Conservation (phyloP, 2,888 invertebrate species). For the Drosophila paranaensis region DNA sequence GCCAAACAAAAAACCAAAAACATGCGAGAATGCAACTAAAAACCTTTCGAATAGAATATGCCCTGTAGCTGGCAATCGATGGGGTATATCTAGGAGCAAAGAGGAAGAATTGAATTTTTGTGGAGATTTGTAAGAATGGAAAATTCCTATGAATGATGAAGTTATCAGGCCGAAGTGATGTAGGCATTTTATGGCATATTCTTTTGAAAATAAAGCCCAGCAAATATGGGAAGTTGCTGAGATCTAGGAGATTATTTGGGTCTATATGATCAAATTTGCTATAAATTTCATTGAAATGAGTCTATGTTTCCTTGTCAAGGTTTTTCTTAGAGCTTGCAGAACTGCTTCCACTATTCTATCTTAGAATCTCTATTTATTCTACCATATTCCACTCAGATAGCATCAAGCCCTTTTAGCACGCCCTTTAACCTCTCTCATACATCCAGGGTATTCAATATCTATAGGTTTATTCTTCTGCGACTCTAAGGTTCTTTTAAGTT, state of each 20-base stretch:
- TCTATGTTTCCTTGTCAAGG: no score
- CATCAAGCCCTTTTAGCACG: no score
- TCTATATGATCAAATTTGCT: not conserved
- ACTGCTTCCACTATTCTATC: no score
- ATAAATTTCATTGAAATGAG: not conserved
- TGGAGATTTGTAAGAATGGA: not conserved
- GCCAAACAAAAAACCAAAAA: slow-evolving; percentile 44
- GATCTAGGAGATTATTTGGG: no score
- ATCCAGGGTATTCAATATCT: slow-evolving; percentile 30
- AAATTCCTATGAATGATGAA: not conserved
- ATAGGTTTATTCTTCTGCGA: slow-evolving; percentile 25
- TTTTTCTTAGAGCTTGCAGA: no score
- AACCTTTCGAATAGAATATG: slow-evolving; percentile 14
- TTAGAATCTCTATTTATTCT: no score
- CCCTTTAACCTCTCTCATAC: not conserved
- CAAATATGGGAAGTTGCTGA: not conserved
- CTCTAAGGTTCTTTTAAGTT: slow-evolving; percentile 35
- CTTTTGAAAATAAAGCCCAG: not conserved
- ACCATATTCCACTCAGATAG: no score
- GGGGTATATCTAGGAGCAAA: not conserved
- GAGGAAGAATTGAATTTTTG: no score
- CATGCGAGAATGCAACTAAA: slow-evolving; percentile 2
- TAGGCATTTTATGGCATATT: not conserved
- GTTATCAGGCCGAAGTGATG: not conserved
- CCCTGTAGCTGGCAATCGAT: not conserved